Evolutionary conservation across 2,797 vertebrate genomes (phyloP).

Genomic region (Sebastes paucispinis): DNA sequence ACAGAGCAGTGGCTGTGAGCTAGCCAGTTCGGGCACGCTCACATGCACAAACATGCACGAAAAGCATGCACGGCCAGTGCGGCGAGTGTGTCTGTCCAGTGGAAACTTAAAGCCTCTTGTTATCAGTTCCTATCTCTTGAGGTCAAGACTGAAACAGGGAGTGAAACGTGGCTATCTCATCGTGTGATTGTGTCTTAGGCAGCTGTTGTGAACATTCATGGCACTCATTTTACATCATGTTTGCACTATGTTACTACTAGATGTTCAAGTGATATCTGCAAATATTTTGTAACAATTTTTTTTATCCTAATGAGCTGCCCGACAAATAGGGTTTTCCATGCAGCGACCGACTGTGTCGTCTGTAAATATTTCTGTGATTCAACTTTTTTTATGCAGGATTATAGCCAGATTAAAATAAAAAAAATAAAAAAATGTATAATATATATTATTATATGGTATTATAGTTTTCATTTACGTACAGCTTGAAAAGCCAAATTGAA

Average conservation of each 20-base stretch:
- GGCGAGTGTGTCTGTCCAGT: background rate
- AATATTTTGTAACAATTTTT: constrained; percentile 14
- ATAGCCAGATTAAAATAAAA: no score
- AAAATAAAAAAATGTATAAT: no score
- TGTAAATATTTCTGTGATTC: background rate
- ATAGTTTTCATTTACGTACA: background rate
- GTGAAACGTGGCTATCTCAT: constrained; percentile 17
- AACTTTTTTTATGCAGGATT: background rate
- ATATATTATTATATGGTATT: no score
- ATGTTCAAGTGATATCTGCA: constrained; percentile 13
- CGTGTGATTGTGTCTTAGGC: constrained; percentile 17
- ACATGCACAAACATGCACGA: no score
- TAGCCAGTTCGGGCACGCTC: no score
- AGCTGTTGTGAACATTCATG: constrained; percentile 3
- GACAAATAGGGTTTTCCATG: background rate
- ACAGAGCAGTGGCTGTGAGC: no score
- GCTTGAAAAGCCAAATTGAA: background rate
- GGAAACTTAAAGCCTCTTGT: constrained; percentile 31
- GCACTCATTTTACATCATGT: background rate
- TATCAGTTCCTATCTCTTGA: constrained; percentile 10
- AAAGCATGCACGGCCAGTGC: no score
- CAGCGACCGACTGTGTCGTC: background rate
- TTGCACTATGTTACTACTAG: background rate
- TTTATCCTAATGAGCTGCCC: no score
- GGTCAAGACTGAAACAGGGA: constrained; percentile 20